These are phyloP conservation scores for Callyntrura guangdongensis DNA, from an alignment of 2,888 invertebrate species.

Conservation along the genomic window DNA sequence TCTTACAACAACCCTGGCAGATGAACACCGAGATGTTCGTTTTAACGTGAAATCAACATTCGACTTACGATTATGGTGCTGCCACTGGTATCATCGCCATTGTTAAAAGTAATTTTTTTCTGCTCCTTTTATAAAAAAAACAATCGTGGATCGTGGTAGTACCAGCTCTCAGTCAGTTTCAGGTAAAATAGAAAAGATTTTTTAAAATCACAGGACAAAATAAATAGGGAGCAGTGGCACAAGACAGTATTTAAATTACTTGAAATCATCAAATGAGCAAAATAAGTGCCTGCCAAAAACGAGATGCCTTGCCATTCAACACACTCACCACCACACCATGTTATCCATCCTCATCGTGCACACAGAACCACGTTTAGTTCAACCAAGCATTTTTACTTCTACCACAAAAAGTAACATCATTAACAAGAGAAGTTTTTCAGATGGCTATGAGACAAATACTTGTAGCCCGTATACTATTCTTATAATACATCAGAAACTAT, in stretches of 20 bases:
- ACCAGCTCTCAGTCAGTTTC: background rate
- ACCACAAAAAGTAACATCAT: conserved; percentile 49
- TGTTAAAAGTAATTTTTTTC: background rate
- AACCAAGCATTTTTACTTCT: conserved; percentile 31
- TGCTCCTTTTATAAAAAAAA: background rate
- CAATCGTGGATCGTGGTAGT: too few species aligned
- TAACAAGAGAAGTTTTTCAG: conserved; percentile 26
- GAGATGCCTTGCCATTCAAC: conserved; percentile 17
- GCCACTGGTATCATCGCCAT: background rate
- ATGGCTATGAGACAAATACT: conserved; percentile 6
- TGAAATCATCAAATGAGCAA: conserved; percentile 23
- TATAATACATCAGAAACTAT: background rate
- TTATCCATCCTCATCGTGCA: background rate
- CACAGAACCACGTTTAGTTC: conserved; percentile 26
- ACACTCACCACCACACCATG: conserved; percentile 6
- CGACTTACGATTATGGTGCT: background rate
- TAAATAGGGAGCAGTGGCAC: background rate
- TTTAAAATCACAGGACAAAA: background rate
- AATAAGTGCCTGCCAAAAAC: conserved; percentile 38
- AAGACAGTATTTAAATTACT: background rate
- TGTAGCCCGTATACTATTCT: background rate
- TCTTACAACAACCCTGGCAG: background rate
- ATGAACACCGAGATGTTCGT: background rate
- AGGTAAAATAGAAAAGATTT: background rate
- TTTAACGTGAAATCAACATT: conserved; percentile 22